Percentiles rank a stretch among this genome's conserved stretches.
These are phyloP conservation scores for Hypothenemus hampei DNA, from an alignment of 1,140 invertebrate genomes.

Conservation along the genomic window DNA sequence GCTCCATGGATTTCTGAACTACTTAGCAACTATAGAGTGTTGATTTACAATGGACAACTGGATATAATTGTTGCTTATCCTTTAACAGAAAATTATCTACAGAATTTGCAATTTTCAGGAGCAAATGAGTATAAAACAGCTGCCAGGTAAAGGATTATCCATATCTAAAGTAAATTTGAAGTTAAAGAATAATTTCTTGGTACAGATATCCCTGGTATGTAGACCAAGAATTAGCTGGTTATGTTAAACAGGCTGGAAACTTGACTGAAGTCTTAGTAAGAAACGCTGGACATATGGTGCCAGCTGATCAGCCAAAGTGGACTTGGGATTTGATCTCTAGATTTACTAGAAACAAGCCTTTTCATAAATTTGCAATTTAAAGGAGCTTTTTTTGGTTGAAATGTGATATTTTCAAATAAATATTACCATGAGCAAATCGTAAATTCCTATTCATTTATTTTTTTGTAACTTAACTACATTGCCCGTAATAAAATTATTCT, in stretches of 20 bases:
- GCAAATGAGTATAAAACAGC: conserved; percentile 59
- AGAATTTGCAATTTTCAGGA: conserved; percentile 59
- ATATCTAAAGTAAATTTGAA: not conserved
- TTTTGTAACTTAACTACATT: not conserved
- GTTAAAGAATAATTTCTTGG: not conserved
- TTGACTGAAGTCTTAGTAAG: conserved; percentile 72
- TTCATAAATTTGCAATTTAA: conserved; percentile 25
- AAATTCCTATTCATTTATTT: no score
- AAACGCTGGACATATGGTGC: conserved; percentile 78
- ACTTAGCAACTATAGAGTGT: conserved; percentile 58
- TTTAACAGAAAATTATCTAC: conserved; percentile 65
- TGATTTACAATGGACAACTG: conserved; percentile 78
- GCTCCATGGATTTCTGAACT: conserved; percentile 69
- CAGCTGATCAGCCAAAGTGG: conserved; percentile 71
- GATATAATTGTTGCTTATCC: conserved; percentile 82
- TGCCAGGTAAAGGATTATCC: conserved; percentile 38
- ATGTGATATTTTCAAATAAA: not conserved
- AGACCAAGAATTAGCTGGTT: conserved; percentile 65
- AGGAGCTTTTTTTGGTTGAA: not conserved
- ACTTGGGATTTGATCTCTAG: conserved; percentile 68
- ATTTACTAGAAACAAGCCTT: conserved; percentile 60
- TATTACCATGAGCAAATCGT: not conserved
- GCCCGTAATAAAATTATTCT: conserved; percentile 8
- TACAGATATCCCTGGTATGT: conserved; percentile 57
- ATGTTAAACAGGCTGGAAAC: conserved; percentile 63